Conservation (phyloP, 1,140 invertebrate genomes). For the Glossosoma conforme region DNA sequence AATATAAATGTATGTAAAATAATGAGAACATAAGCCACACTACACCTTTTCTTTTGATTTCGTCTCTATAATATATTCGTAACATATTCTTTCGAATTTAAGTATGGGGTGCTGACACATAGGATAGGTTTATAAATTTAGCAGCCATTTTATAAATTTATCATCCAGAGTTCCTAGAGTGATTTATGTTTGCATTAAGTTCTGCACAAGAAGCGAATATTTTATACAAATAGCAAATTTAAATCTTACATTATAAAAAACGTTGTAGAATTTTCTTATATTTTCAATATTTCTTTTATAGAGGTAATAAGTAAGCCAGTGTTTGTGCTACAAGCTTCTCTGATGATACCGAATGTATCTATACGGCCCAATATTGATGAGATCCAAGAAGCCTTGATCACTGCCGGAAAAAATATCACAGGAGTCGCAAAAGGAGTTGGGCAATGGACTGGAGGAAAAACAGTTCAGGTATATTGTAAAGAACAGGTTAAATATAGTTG, state of each 20-base stretch:
- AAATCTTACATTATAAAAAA: no score
- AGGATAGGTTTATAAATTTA: no score
- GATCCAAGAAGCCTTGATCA: conserved; percentile 82
- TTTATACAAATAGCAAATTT: background rate
- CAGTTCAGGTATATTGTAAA: conserved; percentile 39
- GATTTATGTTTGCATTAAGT: conserved; percentile 1
- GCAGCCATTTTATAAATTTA: no score
- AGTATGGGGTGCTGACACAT: no score
- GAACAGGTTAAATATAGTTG: no score
- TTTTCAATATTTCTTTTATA: conserved; percentile 14
- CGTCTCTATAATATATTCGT: no score
- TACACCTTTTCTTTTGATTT: no score
- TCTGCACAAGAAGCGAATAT: background rate
- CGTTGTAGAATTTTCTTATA: conserved; percentile 20
- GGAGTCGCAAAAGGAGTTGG: conserved; percentile 84
- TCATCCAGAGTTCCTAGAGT: no score
- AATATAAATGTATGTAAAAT: no score
- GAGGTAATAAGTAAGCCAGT: conserved; percentile 45
- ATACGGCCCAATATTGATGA: conserved; percentile 87
- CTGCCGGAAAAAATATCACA: conserved; percentile 78
- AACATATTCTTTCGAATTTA: no score
- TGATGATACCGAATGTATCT: conserved; percentile 82
- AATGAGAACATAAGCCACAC: no score
- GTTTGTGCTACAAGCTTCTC: conserved; percentile 71
- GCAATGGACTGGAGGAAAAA: conserved; percentile 78